phyloP scores from a whole-genome alignment of 2,113 vertebrate species.

The Orycteropus afer region DNA sequence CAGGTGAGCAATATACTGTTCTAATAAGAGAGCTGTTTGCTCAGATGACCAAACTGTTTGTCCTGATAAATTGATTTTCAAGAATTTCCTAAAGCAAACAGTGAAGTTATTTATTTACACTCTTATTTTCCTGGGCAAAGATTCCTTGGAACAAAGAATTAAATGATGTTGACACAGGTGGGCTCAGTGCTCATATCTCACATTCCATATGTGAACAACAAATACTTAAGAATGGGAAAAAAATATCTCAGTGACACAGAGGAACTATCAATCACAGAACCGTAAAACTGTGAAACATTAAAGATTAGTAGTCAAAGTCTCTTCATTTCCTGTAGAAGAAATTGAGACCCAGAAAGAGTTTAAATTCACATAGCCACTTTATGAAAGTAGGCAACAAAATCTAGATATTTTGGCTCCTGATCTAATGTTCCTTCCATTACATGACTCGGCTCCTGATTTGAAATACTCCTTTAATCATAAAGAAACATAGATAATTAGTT shows the following conservation, averaged over 20 bases:
- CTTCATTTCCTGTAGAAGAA: background rate
- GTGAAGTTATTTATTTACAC: conserved; percentile 47
- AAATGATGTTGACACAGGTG: background rate
- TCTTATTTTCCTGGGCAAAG: conserved; percentile 37
- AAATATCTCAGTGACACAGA: background rate
- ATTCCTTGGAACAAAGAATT: conserved; percentile 39
- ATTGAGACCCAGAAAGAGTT: background rate
- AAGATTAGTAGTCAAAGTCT: background rate
- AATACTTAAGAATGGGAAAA: background rate
- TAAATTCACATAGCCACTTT: background rate
- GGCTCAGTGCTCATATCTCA: background rate
- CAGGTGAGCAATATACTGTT: conserved; percentile 36
- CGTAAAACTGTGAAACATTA: background rate
- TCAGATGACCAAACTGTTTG: conserved; percentile 65
- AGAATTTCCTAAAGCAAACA: conserved; percentile 68
- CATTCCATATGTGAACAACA: background rate
- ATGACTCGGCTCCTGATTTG: background rate
- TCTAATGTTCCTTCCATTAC: background rate
- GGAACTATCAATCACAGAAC: background rate
- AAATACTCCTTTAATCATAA: background rate
- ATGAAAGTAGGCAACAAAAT: background rate
- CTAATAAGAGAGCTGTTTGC: conserved; percentile 59
- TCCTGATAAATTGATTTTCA: conserved; percentile 67
- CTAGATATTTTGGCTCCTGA: background rate
- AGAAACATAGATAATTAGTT: background rate